Evolutionary conservation across 1,140 invertebrate genomes (phyloP), one percentile per base, ranked within the genome.

Genomic region (Asbolus verrucosus): DNA sequence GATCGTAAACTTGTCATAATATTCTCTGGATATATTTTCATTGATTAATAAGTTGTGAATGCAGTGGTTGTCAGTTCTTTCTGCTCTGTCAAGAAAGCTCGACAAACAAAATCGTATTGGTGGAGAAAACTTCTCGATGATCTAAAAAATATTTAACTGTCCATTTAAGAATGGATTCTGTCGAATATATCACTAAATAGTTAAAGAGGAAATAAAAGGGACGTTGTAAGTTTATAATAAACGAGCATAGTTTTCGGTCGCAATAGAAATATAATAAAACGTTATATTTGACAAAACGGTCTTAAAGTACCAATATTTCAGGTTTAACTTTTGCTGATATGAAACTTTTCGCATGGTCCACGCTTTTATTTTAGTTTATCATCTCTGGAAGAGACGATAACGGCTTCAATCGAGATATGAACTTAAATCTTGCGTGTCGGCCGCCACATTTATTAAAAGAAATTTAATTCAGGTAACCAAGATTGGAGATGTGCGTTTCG

Each of bases 191-290:
- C 61, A 43, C 24, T 63, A 41, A 43, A 63, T 33, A 27, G 46
- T 54, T 54, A 50, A 50, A 14, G 19, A 27, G 43, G 19, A 50
- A 50, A 16, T 38, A 33, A 65, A 31, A 24, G 27, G 14, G 19
- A 65, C 63, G 43, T 11, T 6, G n/a, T 13, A 41, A 31, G 6
- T 46, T 65, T 46, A 65, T 65, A 65, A 41, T 46, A 43, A 41
- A 65, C 38, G 43, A 39, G 14, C 6, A 43, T 50, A 41, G 63
- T 39, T 65, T 8, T 65, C 33, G 33, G 2, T 30, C 27, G 50
- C 46, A 68, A 68, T 59, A 68, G 66, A 68, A 68, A 68, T 59
- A 68, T 68, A 67, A 67, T 67, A 67, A 68, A 46, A 68, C 50
- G 38, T 18, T 19, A 61, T 31, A 15, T 46, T 68, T 68, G 66